phyloP scores from a whole-genome alignment of 2,888 invertebrate genomes.

The Rhaphigaster nebulosa region DNA sequence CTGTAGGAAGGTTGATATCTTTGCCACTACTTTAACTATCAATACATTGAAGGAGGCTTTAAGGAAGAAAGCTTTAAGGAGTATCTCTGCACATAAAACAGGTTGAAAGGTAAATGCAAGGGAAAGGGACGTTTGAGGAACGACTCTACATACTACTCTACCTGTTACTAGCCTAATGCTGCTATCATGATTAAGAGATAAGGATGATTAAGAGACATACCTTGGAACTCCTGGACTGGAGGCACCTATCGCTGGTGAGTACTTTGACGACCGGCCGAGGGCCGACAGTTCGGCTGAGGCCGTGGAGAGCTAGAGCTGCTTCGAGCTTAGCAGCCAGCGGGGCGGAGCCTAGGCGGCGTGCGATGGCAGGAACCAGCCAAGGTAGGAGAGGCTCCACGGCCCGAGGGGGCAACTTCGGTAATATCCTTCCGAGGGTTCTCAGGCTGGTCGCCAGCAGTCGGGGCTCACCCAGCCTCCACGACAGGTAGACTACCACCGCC shows the following conservation, averaged over 20 bases:
- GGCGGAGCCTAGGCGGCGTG: conserved; percentile 62
- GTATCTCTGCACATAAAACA: too few relatives aligned
- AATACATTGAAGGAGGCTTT: too few relatives aligned
- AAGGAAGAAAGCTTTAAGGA: too few relatives aligned
- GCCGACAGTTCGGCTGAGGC: conserved; percentile 70
- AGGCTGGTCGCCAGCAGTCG: conserved; percentile 71
- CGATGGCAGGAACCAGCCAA: conserved; percentile 61
- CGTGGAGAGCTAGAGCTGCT: conserved; percentile 65
- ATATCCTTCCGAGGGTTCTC: conserved; percentile 66
- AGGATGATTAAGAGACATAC: conserved; percentile 63
- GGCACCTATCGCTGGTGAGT: conserved; percentile 65
- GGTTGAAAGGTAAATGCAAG: too few relatives aligned
- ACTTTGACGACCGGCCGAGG: conserved; percentile 70
- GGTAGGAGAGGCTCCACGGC: conserved; percentile 60
- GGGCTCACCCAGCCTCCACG: conserved; percentile 75
- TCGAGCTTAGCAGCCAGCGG: conserved; percentile 63
- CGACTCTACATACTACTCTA: too few relatives aligned
- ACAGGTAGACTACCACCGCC: conserved; percentile 75
- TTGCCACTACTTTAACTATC: too few relatives aligned
- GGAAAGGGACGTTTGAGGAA: too few relatives aligned
- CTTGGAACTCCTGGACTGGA: conserved; percentile 66
- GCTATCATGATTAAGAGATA: too few relatives aligned
- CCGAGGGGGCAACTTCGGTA: conserved; percentile 54
- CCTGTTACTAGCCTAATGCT: too few relatives aligned
- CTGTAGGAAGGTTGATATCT: too few relatives aligned